phyloP scores from a whole-genome alignment of 2,888 invertebrate species.

The Pammene aurita region DNA sequence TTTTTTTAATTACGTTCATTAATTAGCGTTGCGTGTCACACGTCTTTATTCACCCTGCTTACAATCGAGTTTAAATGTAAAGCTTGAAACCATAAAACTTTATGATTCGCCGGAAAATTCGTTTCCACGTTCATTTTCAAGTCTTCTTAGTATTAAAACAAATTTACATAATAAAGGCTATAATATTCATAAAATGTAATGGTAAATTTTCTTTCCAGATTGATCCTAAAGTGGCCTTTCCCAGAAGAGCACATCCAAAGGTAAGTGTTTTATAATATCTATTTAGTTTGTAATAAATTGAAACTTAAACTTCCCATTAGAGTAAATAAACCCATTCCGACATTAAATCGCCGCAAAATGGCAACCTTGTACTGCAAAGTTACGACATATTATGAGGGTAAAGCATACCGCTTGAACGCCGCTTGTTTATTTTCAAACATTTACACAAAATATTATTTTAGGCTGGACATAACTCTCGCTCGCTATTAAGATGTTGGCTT shows the following conservation, averaged over 20 bases:
- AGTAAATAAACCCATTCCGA: slow-evolving; percentile 64
- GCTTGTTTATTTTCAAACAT: slow-evolving; percentile 80
- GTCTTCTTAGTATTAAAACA: slow-evolving; percentile 27
- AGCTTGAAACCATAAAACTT: slow-evolving; percentile 31
- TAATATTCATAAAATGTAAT: slow-evolving; percentile 44
- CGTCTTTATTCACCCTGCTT: slow-evolving; percentile 13
- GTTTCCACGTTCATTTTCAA: slow-evolving; percentile 24
- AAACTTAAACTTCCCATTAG: slow-evolving; percentile 65
- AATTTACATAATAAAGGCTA: slow-evolving; percentile 37
- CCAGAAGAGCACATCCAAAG: slow-evolving; percentile 99
- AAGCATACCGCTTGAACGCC: slow-evolving; percentile 62
- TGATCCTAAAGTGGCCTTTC: slow-evolving; percentile 99
- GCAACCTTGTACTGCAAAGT: slow-evolving; percentile 58
- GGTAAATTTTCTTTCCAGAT: slow-evolving; percentile 89
- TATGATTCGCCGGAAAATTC: slow-evolving; percentile 32
- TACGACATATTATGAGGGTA: slow-evolving; percentile 68
- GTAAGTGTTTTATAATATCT: slow-evolving; percentile 84
- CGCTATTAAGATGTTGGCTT: slow-evolving; percentile 80
- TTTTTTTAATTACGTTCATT: slow-evolving; percentile 46
- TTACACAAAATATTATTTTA: slow-evolving; percentile 82
- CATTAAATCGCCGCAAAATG: slow-evolving; percentile 66
- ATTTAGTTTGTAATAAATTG: slow-evolving; percentile 61
- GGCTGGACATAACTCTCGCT: slow-evolving; percentile 77
- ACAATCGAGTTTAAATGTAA: slow-evolving; percentile 14
- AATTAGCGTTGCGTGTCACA: slow-evolving; percentile 36